Base-by-base conservation (phyloP, 2,888 invertebrate species). In the Drosophila macrospina region DNA sequence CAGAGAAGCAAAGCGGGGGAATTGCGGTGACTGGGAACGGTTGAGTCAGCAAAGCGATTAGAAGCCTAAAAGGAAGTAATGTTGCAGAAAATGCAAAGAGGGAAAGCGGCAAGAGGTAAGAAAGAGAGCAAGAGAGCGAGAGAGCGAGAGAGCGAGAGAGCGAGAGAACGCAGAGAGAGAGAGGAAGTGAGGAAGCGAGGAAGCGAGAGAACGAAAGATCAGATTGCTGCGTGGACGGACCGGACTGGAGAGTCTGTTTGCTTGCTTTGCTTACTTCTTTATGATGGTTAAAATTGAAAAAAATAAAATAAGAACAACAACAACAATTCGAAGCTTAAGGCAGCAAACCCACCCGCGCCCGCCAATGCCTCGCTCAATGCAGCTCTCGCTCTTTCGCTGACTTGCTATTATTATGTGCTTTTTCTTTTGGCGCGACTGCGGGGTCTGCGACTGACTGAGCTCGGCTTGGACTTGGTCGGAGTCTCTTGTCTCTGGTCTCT, bases 11-110 rank as follows among this genome's bases (percentile, higher is more conserved):
- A 15, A 3, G 24, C 10, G 4, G 32, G 32, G 37, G 10, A 54
- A 13, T 32, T 26, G 37, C 13, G 57, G 60, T 47, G 24, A 30
- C 30, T 44, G 62, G 77, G 59, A 56, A 60, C 44, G 59, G 81
- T 78, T 81, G 88, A 83, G 88, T 86, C 87, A 80, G 76, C 77
- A 62, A 62, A 78, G 66, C 86, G 80, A 88, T 86, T 89, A 88
- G 88, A 89, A 82, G 88, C 83, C 75, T 86, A 86, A 86, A 86
- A 86, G 89, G 86, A 86, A 86, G 89, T 86, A 86, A 86, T 86
- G 86, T 88, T 86, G 86, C 86, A 89, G 86, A 86, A 86, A 86
- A 85, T 87, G 68, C 80, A 75, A 67, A 83, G 59, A 69, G 56
- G 50, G 44, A 16, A 20, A 15, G 42, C 47, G 63, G 3, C 42